A percentile compares a stretch with the other conserved stretches of the same genome.
Evolutionary conservation across 2,888 invertebrate genomes (phyloP).

Genomic region (Lypha dubia): DNA sequence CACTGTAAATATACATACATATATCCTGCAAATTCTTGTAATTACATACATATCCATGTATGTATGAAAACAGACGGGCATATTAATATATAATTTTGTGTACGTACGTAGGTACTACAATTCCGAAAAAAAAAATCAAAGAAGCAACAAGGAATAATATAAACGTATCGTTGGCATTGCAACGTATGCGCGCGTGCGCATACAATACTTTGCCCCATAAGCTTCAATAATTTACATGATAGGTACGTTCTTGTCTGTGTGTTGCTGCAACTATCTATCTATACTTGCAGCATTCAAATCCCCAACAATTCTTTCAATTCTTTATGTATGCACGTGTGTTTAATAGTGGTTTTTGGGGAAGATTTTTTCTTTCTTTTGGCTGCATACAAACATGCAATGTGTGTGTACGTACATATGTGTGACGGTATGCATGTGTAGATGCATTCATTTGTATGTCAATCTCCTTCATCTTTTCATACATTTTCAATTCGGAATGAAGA

Average conservation of each 20-base stretch:
- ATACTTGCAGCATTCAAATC: conserved; percentile 23
- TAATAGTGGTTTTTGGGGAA: conserved; percentile 43
- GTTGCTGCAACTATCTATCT: conserved; percentile 19
- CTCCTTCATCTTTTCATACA: conserved; percentile 55
- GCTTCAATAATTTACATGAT: conserved; percentile 60
- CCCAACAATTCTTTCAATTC: conserved; percentile 15
- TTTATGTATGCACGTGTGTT: conserved; percentile 44
- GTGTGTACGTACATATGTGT: background rate
- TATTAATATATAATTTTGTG: conserved; percentile 21
- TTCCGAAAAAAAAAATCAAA: background rate
- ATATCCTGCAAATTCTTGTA: conserved; percentile 55
- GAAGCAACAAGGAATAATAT: conserved; percentile 55
- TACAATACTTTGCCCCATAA: conserved; percentile 77
- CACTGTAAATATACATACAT: conserved; percentile 46
- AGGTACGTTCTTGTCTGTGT: conserved; percentile 56
- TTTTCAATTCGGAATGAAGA: conserved; percentile 33
- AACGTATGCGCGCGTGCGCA: conserved; percentile 79
- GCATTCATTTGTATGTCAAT: conserved; percentile 46
- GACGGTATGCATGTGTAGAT: background rate
- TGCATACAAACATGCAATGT: background rate
- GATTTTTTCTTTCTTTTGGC: background rate
- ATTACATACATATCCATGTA: conserved; percentile 49
- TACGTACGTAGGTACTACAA: conserved; percentile 39
- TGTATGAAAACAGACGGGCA: conserved; percentile 13
- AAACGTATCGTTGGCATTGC: conserved; percentile 64